Evolutionary conservation across 23 tunicate species (phyloP).

Genomic region (Ciona savignyi): DNA sequence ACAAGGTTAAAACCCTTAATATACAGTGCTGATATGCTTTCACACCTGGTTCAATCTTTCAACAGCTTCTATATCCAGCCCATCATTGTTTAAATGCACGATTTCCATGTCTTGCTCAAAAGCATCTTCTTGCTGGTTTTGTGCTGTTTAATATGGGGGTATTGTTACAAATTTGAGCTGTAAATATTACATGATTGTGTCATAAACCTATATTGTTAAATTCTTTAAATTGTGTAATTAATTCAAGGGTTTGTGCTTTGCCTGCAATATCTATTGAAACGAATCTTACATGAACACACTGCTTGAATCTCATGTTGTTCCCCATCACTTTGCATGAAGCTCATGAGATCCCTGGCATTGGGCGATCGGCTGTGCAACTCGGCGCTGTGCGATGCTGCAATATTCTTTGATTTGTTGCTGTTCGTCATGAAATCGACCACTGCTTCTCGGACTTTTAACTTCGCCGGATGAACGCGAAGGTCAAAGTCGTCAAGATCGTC

Average conservation of each 20-base stretch:
- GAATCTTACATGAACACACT: no score
- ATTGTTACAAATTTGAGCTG: no score
- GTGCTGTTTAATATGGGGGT: no score
- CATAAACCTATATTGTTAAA: not conserved
- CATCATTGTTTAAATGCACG: not conserved
- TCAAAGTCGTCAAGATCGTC: constrained; percentile 55
- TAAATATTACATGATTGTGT: no score
- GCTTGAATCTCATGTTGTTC: constrained; percentile 4
- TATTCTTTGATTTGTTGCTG: not conserved
- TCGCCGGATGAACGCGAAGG: constrained; percentile 40
- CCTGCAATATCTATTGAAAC: no score
- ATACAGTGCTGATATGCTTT: no score
- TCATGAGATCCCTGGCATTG: constrained; percentile 43
- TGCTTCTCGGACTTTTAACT: constrained; percentile 35
- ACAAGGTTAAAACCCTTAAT: no score
- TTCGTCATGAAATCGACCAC: not conserved
- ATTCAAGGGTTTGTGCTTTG: no score
- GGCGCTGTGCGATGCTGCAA: not conserved
- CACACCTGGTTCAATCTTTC: not conserved
- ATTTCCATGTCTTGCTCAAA: not conserved
- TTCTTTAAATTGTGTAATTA: no score
- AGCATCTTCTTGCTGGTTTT: no score
- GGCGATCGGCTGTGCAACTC: constrained; percentile 11
- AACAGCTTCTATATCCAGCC: constrained; percentile 1
- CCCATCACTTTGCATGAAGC: constrained; percentile 20